phyloP scores from a whole-genome alignment of 2,113 vertebrate genomes.

The Oreochromis spilurus region DNA sequence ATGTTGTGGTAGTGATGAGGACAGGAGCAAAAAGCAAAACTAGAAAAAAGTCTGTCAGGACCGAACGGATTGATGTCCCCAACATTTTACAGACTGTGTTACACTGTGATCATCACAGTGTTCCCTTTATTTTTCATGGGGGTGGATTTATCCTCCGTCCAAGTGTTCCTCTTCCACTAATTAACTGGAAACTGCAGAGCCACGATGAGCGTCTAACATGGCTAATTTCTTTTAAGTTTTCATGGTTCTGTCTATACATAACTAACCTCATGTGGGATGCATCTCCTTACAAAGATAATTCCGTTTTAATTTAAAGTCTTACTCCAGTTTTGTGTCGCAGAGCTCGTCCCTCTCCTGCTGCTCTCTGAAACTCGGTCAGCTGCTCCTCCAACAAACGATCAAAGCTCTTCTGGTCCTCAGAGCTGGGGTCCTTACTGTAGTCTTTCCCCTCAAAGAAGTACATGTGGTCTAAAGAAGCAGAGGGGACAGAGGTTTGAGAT shows the following conservation, averaged over 20 bases:
- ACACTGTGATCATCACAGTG: neutral
- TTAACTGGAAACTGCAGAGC: neutral
- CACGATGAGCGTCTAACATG: neutral
- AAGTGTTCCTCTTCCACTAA: neutral
- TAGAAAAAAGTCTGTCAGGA: neutral
- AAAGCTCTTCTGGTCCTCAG: slow-evolving; percentile 80
- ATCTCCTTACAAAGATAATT: neutral
- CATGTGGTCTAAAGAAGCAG: slow-evolving; percentile 79
- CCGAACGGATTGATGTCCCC: neutral
- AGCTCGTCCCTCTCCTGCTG: slow-evolving; percentile 69
- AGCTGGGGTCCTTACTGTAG: slow-evolving; percentile 85
- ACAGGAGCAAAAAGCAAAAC: neutral
- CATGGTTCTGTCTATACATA: neutral
- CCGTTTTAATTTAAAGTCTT: slow-evolving; percentile 18
- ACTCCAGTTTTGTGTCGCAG: slow-evolving; percentile 81
- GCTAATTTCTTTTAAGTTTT: neutral
- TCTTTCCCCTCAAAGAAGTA: slow-evolving; percentile 91
- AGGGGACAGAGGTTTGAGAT: neutral
- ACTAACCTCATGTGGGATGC: neutral
- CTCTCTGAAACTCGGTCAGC: slow-evolving; percentile 60
- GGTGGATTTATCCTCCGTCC: neutral
- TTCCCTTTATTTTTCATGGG: neutral
- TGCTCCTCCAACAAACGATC: slow-evolving; percentile 78
- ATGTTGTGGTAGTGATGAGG: neutral
- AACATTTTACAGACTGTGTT: neutral